Evolutionary conservation across 2,113 vertebrate genomes (phyloP), one percentile per base, ranked within the genome.

Genomic region (Theristicus caerulescens): DNA sequence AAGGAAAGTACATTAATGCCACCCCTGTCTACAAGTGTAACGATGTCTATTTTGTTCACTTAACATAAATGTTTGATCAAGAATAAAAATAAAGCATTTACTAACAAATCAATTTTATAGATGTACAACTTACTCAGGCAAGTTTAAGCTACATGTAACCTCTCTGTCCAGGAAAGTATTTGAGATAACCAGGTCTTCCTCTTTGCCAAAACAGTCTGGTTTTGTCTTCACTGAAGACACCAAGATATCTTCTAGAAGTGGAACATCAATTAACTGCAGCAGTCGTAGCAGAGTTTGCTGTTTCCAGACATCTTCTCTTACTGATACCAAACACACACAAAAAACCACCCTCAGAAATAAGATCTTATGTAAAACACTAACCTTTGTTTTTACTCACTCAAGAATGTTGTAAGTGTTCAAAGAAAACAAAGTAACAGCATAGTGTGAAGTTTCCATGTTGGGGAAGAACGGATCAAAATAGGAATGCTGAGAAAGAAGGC

Each of bases 81-180:
- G 15, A 74, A 8, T 72, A 49, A 88, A 88, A 89, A 81, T 61
- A 64, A 85, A 55, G 16, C 7, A 1, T 87, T 84, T 67, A 66
- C 29, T 59, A 88, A 76, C 20, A 67, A 66, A 67, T 34, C 9
- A 0, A 24, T 40, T 90, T 83, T 32, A 77, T 8, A 95, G 88
- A 74, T 13, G 3, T 11, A 51, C 61, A 67, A 98, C 98, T 98
- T 91, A 99, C 98, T 98, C 88, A 7, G 97, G 97, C 38, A 99
- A 95, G 88, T 97, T 97, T 83, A 99, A 97, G 62, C 95, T 93
- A 73, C 97, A 94, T 1, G 89, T 96, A 93, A 99, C 92, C 66
- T 98, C 98, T 97, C 98, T 98, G 59, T 99, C 99, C 94, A 99
- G 96, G 72, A 98, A 99, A 36, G 98, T 99, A 95, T 99, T 99